phyloP scores from a whole-genome alignment of 2,113 vertebrate genomes.

The Nycticryphes semicollaris region DNA sequence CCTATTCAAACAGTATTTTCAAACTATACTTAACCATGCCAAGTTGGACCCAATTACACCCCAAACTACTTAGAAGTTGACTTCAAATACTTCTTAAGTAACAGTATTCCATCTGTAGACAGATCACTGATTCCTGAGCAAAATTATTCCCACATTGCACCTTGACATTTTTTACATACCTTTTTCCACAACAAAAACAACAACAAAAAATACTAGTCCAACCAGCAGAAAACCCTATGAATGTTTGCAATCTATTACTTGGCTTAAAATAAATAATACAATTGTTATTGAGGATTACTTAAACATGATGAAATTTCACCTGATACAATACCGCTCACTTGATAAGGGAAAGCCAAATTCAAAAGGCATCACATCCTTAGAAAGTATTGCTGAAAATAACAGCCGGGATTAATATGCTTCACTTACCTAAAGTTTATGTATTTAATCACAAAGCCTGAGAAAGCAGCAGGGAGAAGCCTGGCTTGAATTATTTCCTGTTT shows the following conservation, averaged over 20 bases:
- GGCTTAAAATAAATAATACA: background rate
- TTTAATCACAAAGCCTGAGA: background rate
- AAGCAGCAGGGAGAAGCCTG: background rate
- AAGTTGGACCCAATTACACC: background rate
- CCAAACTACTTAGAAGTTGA: background rate
- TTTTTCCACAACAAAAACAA: background rate
- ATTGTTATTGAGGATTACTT: background rate
- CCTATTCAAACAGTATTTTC: background rate
- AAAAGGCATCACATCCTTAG: background rate
- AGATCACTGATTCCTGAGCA: background rate
- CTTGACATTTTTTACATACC: accelerated
- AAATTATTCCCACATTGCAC: background rate
- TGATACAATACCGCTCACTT: background rate
- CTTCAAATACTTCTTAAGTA: background rate
- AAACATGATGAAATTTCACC: background rate
- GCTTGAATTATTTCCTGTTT: background rate
- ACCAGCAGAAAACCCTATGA: accelerated
- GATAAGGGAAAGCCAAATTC: background rate
- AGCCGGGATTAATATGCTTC: background rate
- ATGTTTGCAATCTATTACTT: background rate
- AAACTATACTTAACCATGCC: background rate
- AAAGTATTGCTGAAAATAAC: background rate
- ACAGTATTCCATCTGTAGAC: background rate
- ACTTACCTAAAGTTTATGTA: background rate
- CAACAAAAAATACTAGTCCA: background rate